A percentile compares a stretch with the other conserved stretches of the same genome.
phyloP scores from a whole-genome alignment of 2,113 vertebrate genomes.

The Megaceryle torquata region DNA sequence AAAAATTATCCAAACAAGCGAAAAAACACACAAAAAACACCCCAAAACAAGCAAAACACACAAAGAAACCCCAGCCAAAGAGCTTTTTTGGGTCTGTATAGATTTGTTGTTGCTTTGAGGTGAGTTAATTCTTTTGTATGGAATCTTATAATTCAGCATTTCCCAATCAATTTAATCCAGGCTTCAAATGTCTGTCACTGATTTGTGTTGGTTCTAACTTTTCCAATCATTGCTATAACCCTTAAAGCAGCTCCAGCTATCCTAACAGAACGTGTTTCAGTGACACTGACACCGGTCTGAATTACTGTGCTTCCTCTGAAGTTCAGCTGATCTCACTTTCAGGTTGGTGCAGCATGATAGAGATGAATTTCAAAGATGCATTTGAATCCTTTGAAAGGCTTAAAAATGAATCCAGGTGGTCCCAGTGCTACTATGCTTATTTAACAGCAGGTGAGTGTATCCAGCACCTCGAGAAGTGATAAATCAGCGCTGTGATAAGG shows the following conservation, averaged over 20 bases:
- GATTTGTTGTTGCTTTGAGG: not conserved
- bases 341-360: constrained; percentile 99
- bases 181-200: not conserved
- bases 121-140: not conserved
- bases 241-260: not conserved
- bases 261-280: not conserved
- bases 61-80: too few species aligned
- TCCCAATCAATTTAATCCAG: not conserved
- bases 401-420: constrained; percentile 97
- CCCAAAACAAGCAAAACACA: too few species aligned
- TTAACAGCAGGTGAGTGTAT: constrained; percentile 87
- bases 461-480: not conserved
- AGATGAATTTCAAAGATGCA: constrained; percentile 94
- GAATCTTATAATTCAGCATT: not conserved
- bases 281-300: not conserved
- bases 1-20: too few species aligned
- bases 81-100: not conserved
- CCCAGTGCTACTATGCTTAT: constrained; percentile 98
- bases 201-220: not conserved
- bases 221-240: not conserved
- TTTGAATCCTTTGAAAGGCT: constrained; percentile 91
- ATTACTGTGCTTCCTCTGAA: not conserved
- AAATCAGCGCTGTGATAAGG: not conserved
- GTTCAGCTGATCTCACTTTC: not conserved
- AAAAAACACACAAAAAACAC: too few species aligned